Evolutionary conservation across 2,113 vertebrate species (phyloP), one percentile per base, ranked within the genome.

Genomic region (Phylloscopus trochilus): DNA sequence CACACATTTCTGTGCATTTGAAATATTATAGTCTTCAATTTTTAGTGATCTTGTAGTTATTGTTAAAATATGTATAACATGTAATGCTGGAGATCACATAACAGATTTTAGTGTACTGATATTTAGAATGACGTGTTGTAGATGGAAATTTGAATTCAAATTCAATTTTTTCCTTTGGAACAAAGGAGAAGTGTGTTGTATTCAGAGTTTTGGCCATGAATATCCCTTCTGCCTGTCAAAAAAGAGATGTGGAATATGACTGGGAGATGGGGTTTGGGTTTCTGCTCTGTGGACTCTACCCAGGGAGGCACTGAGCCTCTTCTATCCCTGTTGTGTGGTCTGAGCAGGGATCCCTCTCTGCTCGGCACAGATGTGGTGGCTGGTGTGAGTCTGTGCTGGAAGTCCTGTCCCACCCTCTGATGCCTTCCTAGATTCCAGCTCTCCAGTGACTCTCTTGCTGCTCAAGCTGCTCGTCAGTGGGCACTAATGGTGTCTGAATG

Each of bases 321-420:
- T 53, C 11, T 63, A 15, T 49, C 26, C 33, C 20, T 24, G 37
- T 41, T 16, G 51, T 49, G 60, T 5, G 13, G 24, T 52, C 16
- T 0, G 6, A 28, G 44, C 18, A 11, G n/a, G 53, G 47, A 51
- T 67, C 30, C 13, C 79, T 51, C 7, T 3, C 24, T 0, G 0
- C 46, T 31, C 31, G 49, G 27, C 41, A 12, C 7, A 18, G 58
- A 1, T 1, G 7, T 22, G n/a, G 37, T 49, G n/a, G 6, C 73
- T 37, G 24, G 2, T 68, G 49, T 16, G 22, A 64, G 15, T 35
- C 1, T 8, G 15, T 56, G n/a, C 66, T 2, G 6, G 13, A 59
- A 30, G 28, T 37, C 22, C 28, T 0, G 1, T 59, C 26, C 33
- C 17, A 9, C 13, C 3, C 33, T 43, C 43, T 11, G 23, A 5